Evolutionary conservation across 2,113 vertebrate species (phyloP).

Genomic region (Daboia siamensis): DNA sequence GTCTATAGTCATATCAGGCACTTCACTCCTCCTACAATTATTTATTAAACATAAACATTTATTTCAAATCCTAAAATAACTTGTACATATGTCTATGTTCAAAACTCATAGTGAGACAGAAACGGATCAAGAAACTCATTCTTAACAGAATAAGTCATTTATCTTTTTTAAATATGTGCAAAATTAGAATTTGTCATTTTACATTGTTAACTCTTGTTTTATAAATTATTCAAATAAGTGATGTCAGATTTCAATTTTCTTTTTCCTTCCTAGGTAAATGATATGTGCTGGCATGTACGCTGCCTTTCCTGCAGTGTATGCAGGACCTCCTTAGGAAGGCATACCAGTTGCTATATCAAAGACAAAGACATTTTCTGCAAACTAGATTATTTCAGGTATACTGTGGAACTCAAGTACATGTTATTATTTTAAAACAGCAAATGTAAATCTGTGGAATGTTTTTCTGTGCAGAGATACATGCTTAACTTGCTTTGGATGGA

Average conservation of each 20-base stretch:
- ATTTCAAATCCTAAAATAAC: background rate
- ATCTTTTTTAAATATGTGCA: background rate
- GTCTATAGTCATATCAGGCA: background rate
- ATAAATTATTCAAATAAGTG: background rate
- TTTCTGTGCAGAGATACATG: background rate
- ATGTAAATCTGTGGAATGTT: background rate
- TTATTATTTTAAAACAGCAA: background rate
- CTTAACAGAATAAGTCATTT: background rate
- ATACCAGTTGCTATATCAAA: conserved; percentile 97
- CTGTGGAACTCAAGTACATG: background rate
- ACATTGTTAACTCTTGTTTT: background rate
- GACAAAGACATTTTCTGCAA: conserved; percentile 98
- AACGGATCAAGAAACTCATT: background rate
- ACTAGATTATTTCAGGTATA: conserved; percentile 96
- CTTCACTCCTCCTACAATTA: background rate
- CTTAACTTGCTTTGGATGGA: background rate
- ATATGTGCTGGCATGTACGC: conserved; percentile 96
- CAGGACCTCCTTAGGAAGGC: conserved; percentile 89
- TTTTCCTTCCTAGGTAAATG: conserved; percentile 81
- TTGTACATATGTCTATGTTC: background rate
- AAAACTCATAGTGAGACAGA: background rate
- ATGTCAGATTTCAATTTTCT: rapidly evolving
- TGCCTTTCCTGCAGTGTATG: conserved; percentile 97
- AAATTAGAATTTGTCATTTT: background rate
- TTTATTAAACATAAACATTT: background rate